Conservation (phyloP, 2,113 vertebrate species). For the Pseudois nayaur region DNA sequence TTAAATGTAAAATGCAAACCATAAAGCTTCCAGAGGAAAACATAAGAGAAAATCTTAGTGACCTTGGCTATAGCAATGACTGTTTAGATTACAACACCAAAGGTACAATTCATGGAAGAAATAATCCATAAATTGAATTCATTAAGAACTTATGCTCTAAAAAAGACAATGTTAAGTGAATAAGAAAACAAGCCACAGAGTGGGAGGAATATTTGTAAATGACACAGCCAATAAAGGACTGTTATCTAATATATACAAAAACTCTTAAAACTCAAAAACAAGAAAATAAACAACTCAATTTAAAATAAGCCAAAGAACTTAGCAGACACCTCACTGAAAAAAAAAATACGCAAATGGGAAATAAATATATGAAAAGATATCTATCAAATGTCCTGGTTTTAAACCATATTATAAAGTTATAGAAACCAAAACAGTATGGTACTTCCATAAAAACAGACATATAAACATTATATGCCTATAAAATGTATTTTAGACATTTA, state of each 20-base stretch:
- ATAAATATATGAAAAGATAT: background rate
- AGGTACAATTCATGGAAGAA: background rate
- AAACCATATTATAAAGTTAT: background rate
- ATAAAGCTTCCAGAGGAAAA: background rate
- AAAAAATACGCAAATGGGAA: background rate
- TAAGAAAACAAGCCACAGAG: background rate
- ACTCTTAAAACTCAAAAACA: background rate
- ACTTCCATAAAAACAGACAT: background rate
- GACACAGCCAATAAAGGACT: background rate
- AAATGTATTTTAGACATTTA: background rate
- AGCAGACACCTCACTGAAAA: background rate
- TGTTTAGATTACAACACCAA: background rate
- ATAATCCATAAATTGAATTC: background rate
- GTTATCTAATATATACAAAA: background rate
- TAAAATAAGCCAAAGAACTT: background rate
- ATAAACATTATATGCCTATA: background rate
- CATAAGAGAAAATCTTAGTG: background rate
- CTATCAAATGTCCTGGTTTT: background rate
- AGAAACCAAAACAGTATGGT: background rate
- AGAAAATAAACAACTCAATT: background rate
- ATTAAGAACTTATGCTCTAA: background rate
- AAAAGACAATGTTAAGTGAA: background rate
- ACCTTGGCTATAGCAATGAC: no score
- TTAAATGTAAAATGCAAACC: background rate
- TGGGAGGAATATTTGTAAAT: background rate